Conservation (phyloP, 2,113 vertebrate genomes). For the Scalopus aquaticus region DNA sequence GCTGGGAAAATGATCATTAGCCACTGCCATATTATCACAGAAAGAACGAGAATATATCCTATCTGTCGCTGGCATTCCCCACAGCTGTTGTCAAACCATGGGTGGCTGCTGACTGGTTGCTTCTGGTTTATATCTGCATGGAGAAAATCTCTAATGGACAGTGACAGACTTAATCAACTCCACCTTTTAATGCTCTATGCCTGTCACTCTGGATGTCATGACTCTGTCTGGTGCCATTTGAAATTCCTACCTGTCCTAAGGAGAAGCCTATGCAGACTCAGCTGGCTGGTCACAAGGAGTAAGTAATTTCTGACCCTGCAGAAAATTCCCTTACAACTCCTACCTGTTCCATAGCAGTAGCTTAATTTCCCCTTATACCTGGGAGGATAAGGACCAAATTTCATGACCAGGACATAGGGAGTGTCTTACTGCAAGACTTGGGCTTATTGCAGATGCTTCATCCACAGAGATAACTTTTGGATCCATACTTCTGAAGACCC, state of each 20-base stretch:
- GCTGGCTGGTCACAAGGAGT: too few species aligned
- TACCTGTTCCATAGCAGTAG: background rate
- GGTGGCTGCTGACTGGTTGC: background rate
- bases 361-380: background rate
- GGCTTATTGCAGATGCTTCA: background rate
- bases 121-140: background rate
- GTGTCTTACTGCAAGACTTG: background rate
- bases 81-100: background rate
- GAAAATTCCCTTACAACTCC: background rate
- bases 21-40: background rate
- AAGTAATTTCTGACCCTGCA: background rate
- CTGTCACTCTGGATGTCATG: background rate
- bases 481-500: background rate
- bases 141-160: background rate
- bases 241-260: background rate
- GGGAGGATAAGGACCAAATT: background rate
- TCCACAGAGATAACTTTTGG: background rate
- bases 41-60: background rate
- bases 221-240: background rate
- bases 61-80: background rate
- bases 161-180: background rate
- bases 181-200: background rate
- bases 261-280: background rate
- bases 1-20: background rate
- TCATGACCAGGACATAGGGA: background rate